Base-by-base conservation (phyloP, 1,140 invertebrate genomes). In the Frieseomelitta varia region DNA sequence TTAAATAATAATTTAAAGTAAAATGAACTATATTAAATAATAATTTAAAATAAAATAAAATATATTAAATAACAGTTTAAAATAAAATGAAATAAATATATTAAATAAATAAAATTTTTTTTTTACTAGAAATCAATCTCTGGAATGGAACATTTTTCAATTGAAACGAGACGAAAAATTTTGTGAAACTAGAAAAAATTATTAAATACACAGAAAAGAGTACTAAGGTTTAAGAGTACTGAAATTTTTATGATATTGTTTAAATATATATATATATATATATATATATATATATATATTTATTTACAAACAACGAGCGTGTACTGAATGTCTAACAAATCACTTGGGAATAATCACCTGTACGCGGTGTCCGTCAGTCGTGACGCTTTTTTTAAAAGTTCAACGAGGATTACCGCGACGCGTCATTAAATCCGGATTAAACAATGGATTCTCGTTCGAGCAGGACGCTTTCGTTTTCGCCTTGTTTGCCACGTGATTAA, bases 341-440 rank as follows among this genome's bases (percentile, higher is more conserved):
- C 24, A 1, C 12, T n/a, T 2, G 19, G 27, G 67, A 19, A 69
- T 79, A 79, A 84, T 84, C 55, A 1, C 39, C 11, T 56, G 27
- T 47, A 19, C 6, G 1, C 30, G 27, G 19, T 34, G 17, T 53
- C 15, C 24, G 53, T 47, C 53, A 79, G 17, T 1, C 19, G 27
- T n/a, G 78, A 56, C 30, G 17, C 24, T 80, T 67, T 80, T 30
- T 74, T 84, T 24, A 67, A 82, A 86, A 86, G 55, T 51, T 63
- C 65, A 30, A 67, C 71, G 30, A 14, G 80, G 87, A 89, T 89
- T 85, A 80, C 82, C 73, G 79, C 73, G 90, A 88, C 90, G 78
- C 79, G 77, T 92, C 92, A 92, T 93, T 93, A 93, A 93, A 92
- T 87, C 56, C 86, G 92, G 92, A 93, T 93, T 93, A 93, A 85